Evolutionary conservation across 2,113 vertebrate genomes (phyloP).

Genomic region (Nothobranchius kuhntae): DNA sequence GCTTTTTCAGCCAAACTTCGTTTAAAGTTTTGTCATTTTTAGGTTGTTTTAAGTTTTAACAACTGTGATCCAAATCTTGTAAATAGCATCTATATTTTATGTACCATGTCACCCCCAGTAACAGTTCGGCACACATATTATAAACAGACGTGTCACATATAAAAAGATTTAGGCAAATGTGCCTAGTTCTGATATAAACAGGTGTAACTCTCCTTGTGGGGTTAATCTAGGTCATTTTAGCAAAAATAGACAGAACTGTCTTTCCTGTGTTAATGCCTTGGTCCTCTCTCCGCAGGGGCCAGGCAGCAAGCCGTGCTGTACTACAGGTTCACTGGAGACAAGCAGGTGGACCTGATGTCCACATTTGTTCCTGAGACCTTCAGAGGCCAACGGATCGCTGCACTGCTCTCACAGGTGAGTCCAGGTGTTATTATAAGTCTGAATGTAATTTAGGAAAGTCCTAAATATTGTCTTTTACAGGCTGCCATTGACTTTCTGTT

Average conservation of each 20-base stretch:
- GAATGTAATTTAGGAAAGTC: too few species aligned
- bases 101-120: accelerated
- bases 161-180: too few species aligned
- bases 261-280: too few species aligned
- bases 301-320: conserved; percentile 50
- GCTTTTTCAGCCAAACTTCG: neutral
- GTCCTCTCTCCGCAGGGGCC: conserved; percentile 19
- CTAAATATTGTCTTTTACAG: conserved; percentile 26
- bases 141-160: too few species aligned
- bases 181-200: too few species aligned
- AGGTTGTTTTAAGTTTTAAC: accelerated
- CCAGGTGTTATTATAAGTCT: too few species aligned
- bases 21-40: neutral
- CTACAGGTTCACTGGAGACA: conserved; percentile 61
- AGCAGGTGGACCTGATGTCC: conserved; percentile 71
- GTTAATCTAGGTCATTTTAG: neutral
- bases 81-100: accelerated
- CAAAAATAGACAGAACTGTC: too few species aligned
- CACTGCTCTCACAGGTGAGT: conserved; percentile 66
- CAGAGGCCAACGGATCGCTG: conserved; percentile 74
- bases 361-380: conserved; percentile 70
- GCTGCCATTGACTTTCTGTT: conserved; percentile 77
- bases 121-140: conserved; percentile 6
- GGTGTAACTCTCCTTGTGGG: neutral
- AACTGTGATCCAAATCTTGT: accelerated